Percentiles rank a stretch among this genome's conserved stretches.
phyloP scores from a whole-genome alignment of 2,113 vertebrate species.

The Ciconia stormi region DNA sequence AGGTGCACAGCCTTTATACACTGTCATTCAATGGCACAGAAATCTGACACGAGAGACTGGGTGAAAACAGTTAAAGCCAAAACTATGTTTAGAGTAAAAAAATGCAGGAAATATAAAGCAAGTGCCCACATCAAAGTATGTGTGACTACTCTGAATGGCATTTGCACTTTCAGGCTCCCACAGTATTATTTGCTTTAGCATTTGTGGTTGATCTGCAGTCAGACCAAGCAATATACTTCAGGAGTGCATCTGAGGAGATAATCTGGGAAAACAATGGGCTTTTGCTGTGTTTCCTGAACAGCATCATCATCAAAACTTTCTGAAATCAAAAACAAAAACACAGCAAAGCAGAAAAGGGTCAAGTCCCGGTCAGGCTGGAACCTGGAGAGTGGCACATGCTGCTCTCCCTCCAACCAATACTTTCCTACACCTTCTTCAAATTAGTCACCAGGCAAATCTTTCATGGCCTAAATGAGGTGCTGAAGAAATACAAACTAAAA shows the following conservation, averaged over 20 bases:
- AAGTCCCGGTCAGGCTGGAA: not conserved
- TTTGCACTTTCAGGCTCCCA: conserved; percentile 50
- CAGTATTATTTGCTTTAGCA: conserved; percentile 51
- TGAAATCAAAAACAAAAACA: conserved; percentile 38
- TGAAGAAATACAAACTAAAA: not conserved
- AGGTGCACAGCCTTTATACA: not conserved
- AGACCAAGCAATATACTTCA: conserved; percentile 34
- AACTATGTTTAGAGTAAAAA: conserved; percentile 18
- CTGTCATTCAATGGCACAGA: not conserved
- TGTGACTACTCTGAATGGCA: conserved; percentile 41
- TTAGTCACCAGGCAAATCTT: not conserved
- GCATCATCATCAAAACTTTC: conserved; percentile 25
- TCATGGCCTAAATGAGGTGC: not conserved
- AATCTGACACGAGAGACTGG: not conserved
- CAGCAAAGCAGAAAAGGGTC: not conserved
- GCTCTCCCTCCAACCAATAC: not conserved
- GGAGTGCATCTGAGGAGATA: conserved; percentile 52
- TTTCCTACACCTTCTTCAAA: not conserved
- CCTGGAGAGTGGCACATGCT: not conserved
- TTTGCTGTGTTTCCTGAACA: conserved; percentile 51
- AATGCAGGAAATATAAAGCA: not conserved
- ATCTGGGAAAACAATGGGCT: conserved; percentile 32
- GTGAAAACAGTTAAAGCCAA: not conserved
- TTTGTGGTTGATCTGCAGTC: conserved; percentile 47
- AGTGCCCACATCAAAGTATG: conserved; percentile 52